These are phyloP conservation scores for Myathropa florea DNA, from an alignment of 2,888 invertebrate species.

Conservation along the genomic window DNA sequence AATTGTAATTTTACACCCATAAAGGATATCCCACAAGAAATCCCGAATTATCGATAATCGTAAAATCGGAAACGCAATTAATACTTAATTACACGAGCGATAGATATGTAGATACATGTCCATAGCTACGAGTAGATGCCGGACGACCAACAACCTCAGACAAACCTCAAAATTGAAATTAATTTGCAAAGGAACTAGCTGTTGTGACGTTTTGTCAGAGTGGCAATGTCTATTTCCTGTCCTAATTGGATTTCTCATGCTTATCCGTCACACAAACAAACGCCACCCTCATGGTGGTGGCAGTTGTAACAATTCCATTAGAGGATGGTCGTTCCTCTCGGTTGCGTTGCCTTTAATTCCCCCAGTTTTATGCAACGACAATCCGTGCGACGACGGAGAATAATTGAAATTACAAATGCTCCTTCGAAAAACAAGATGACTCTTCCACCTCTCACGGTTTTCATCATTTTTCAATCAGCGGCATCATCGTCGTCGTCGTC, in stretches of 20 bases:
- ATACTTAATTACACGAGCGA: not conserved
- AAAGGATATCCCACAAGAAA: not conserved
- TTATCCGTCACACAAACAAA: slow-evolving; percentile 15
- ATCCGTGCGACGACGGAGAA: slow-evolving; percentile 27
- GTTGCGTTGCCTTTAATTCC: not conserved
- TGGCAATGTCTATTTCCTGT: slow-evolving; percentile 6
- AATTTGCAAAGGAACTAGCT: not conserved
- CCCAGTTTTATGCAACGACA: slow-evolving; percentile 16
- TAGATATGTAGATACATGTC: not conserved
- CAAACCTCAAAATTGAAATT: slow-evolving; percentile 15
- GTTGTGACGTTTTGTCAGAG: not conserved
- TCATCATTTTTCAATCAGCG: slow-evolving; percentile 69
- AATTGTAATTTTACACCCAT: not conserved
- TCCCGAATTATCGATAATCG: not conserved
- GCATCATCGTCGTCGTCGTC: slow-evolving; percentile 28
- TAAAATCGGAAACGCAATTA: not conserved
- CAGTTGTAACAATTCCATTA: not conserved
- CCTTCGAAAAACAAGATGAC: slow-evolving; percentile 49
- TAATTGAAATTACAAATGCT: slow-evolving; percentile 62
- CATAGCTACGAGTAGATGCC: no score
- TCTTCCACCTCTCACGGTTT: slow-evolving; percentile 67
- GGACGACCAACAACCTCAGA: not conserved
- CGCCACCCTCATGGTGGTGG: slow-evolving; percentile 10
- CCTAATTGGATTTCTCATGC: slow-evolving; percentile 37
- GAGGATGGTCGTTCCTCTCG: not conserved